phyloP scores from a whole-genome alignment of 2,888 invertebrate genomes.

The Papilio demoleus region DNA sequence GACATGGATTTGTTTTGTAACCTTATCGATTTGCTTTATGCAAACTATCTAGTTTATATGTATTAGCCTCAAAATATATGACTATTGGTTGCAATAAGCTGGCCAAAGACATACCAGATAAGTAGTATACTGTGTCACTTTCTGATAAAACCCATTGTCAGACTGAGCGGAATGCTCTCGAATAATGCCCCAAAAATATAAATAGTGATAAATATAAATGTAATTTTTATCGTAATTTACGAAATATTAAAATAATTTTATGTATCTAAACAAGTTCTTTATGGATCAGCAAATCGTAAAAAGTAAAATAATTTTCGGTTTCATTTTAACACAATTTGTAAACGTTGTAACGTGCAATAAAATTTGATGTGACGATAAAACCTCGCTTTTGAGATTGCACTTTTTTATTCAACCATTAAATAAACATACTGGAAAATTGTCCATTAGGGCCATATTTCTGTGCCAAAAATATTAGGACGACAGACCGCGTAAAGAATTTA shows the following conservation, averaged over 20 bases:
- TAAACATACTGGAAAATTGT: slow-evolving; percentile 18
- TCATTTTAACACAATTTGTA: background rate
- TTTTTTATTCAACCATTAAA: slow-evolving; percentile 15
- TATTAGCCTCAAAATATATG: too few relatives aligned
- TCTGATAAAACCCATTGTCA: too few relatives aligned
- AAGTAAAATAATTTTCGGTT: background rate
- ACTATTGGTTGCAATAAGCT: too few relatives aligned
- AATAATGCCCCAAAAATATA: too few relatives aligned
- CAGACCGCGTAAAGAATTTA: slow-evolving; percentile 13
- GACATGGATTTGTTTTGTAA: slow-evolving; percentile 25
- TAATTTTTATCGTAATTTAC: too few relatives aligned
- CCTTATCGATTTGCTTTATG: background rate
- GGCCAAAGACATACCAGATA: too few relatives aligned
- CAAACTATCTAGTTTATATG: background rate
- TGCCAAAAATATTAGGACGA: slow-evolving; percentile 12
- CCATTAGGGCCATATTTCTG: slow-evolving; percentile 29
- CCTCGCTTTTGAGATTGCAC: slow-evolving; percentile 13
- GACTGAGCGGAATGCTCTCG: too few relatives aligned
- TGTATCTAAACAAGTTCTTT: background rate
- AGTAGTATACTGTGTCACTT: too few relatives aligned
- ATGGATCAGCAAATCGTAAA: background rate
- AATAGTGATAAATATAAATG: too few relatives aligned
- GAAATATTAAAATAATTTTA: background rate
- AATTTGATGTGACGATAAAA: slow-evolving; percentile 55
- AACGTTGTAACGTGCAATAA: slow-evolving; percentile 12